phyloP scores from a whole-genome alignment of 2,888 invertebrate species.

The Dryadula phaetusa region DNA sequence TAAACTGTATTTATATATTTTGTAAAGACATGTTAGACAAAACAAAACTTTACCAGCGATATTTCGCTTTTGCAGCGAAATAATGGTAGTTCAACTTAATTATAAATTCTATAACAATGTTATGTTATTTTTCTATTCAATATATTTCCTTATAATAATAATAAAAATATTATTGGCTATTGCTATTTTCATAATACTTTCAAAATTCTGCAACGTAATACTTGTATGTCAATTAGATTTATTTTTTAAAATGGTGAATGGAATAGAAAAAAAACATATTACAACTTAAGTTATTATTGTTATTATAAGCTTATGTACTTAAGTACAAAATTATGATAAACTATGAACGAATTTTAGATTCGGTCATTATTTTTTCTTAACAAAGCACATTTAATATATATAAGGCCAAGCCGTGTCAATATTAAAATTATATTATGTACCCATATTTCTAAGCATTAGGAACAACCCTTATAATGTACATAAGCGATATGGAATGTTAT shows the following conservation, averaged over 20 bases:
- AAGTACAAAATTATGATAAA: constrained; percentile 23
- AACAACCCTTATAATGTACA: constrained; percentile 72
- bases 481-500: constrained; percentile 65
- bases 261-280: constrained; percentile 31
- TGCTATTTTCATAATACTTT: neutral
- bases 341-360: constrained; percentile 10
- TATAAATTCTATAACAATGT: constrained; percentile 12
- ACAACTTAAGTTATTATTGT: constrained; percentile 41
- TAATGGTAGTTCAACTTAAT: constrained; percentile 59
- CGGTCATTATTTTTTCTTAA: constrained; percentile 17
- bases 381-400: constrained; percentile 24
- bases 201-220: neutral
- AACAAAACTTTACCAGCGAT: constrained; percentile 61
- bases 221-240: neutral
- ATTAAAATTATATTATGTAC: constrained; percentile 48
- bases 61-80: constrained; percentile 74
- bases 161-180: neutral
- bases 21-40: constrained; percentile 63
- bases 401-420: constrained; percentile 41
- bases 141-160: neutral
- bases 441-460: constrained; percentile 68
- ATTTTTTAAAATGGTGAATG: neutral
- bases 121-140: constrained; percentile 9
- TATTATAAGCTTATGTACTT: constrained; percentile 29
- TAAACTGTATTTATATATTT: constrained; percentile 76